A percentile compares a stretch with the other conserved stretches of the same genome.
Evolutionary conservation across 2,797 vertebrate species (phyloP).

Genomic region (Megalops cyprinoides): DNA sequence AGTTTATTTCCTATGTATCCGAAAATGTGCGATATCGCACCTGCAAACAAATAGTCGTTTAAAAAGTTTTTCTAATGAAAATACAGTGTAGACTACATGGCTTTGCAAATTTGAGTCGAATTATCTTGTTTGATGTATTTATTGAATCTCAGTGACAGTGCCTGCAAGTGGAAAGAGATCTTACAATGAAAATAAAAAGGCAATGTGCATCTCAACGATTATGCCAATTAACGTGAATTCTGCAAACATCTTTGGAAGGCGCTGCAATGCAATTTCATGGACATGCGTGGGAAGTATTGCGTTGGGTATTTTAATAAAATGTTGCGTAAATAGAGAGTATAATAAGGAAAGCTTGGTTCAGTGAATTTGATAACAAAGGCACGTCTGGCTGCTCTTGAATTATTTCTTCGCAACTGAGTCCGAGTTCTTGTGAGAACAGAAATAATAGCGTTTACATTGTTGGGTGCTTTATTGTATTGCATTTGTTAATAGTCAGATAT

Average conservation of each 20-base stretch:
- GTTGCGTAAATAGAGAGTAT: not conserved
- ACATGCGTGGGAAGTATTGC: not conserved
- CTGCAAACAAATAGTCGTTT: not conserved
- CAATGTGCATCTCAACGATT: not conserved
- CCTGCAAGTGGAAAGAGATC: not conserved
- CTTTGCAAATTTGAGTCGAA: not conserved
- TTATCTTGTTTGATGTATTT: not conserved
- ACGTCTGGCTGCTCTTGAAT: not conserved
- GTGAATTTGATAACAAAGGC: not conserved
- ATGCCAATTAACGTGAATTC: not conserved
- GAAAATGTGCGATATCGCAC: not conserved
- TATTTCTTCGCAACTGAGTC: too few relatives aligned
- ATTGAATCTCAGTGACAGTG: not conserved
- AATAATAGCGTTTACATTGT: too few relatives aligned
- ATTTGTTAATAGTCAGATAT: not conserved
- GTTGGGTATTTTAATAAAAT: not conserved
- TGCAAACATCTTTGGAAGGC: not conserved
- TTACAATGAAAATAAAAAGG: not conserved
- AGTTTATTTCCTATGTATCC: not conserved
- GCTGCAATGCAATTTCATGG: not conserved
- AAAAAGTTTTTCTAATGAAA: constrained; percentile 20
- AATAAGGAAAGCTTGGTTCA: not conserved
- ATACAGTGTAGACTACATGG: not conserved
- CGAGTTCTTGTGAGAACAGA: too few relatives aligned
- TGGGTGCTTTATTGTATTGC: too few relatives aligned